Percentiles rank a stretch among this genome's conserved stretches.
Conservation (phyloP, 2,888 invertebrate species). For the Protodeltote pygarga region DNA sequence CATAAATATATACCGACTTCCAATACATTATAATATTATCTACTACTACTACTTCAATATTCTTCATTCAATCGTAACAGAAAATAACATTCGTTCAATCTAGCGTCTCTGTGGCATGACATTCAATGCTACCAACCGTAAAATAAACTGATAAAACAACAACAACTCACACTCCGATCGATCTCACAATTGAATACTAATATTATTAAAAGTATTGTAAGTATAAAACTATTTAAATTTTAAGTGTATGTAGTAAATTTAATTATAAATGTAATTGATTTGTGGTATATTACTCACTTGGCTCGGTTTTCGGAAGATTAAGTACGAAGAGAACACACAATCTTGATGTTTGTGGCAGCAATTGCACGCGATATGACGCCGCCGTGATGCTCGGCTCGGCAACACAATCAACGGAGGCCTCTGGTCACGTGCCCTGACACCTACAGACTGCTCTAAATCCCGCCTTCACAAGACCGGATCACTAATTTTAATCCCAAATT, state of each 20-base stretch:
- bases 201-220: too few relatives aligned
- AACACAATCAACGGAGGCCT: constrained; percentile 27
- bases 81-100: constrained; percentile 1
- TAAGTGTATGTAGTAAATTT: too few relatives aligned
- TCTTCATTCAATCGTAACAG: neutral
- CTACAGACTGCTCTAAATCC: constrained; percentile 54
- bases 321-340: too few relatives aligned
- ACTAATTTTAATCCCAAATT: constrained; percentile 54
- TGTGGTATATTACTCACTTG: too few relatives aligned
- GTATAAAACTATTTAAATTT: too few relatives aligned
- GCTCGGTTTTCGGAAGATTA: too few relatives aligned
- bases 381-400: constrained; percentile 6
- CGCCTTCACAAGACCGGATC: constrained; percentile 24
- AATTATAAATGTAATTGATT: too few relatives aligned
- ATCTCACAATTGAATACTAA: neutral
- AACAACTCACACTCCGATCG: constrained; percentile 5
- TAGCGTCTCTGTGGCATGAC: constrained; percentile 15
- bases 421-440: constrained; percentile 60
- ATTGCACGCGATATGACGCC: neutral
- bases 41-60: neutral
- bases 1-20: too few relatives aligned
- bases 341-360: constrained; percentile 8
- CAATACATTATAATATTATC: neutral
- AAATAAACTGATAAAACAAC: constrained; percentile 11
- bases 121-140: constrained; percentile 42